phyloP scores from a whole-genome alignment of 2,888 invertebrate genomes.

The Zonitis immaculata region DNA sequence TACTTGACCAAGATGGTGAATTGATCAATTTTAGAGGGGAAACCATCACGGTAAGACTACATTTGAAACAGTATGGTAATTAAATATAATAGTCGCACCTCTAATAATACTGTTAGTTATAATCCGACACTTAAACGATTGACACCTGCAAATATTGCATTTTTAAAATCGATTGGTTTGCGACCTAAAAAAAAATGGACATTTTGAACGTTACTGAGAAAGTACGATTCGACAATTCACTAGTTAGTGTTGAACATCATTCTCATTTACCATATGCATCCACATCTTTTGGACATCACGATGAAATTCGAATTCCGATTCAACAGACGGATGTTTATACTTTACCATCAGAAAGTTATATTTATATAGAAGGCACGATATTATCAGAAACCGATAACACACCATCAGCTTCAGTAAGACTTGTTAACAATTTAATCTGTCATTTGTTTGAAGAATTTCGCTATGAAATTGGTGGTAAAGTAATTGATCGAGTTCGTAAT shows the following conservation, averaged over 20 bases:
- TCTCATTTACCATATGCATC: slow-evolving; percentile 31
- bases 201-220: slow-evolving; percentile 20
- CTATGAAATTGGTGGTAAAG: neutral
- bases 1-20: slow-evolving; percentile 13
- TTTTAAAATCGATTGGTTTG: slow-evolving; percentile 9
- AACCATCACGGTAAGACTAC: slow-evolving; percentile 7
- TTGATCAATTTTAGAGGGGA: slow-evolving; percentile 6
- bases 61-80: slow-evolving; percentile 5
- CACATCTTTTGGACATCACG: slow-evolving; percentile 29
- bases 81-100: slow-evolving; percentile 4
- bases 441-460: slow-evolving; percentile 5
- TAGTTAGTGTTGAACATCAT: slow-evolving; percentile 28
- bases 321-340: slow-evolving; percentile 33
- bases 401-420: slow-evolving; percentile 3
- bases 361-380: slow-evolving; percentile 21
- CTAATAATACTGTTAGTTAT: neutral
- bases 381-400: neutral
- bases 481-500: neutral
- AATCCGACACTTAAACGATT: neutral
- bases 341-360: slow-evolving; percentile 30
- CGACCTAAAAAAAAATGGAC: slow-evolving; percentile 14
- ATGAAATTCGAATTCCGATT: slow-evolving; percentile 36
- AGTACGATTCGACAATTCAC: slow-evolving; percentile 22
- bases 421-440: slow-evolving; percentile 17
- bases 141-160: slow-evolving; percentile 7